These are phyloP conservation scores for Rhodeus uyekii DNA, from an alignment of 2,797 vertebrate species.

Conservation along the genomic window DNA sequence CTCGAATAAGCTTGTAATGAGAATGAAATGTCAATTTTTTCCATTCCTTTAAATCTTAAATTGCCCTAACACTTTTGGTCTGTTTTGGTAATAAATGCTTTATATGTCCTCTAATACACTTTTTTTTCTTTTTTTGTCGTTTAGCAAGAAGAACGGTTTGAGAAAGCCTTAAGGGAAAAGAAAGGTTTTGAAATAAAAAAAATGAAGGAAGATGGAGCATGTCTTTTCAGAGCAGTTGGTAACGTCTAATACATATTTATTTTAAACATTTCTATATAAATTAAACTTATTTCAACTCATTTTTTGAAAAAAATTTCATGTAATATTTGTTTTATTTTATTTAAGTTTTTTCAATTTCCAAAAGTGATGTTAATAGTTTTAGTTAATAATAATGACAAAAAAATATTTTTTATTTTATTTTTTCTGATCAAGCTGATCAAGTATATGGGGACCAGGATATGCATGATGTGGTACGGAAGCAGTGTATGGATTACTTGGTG, in stretches of 20 bases:
- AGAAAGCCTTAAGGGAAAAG: constrained; percentile 80
- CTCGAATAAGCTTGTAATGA: neutral
- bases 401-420: constrained; percentile 15
- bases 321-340: neutral
- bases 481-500: constrained; percentile 96
- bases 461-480: constrained; percentile 92
- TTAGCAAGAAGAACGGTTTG: constrained; percentile 81
- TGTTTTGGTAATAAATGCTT: constrained; percentile 2
- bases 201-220: constrained; percentile 83
- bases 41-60: neutral
- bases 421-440: constrained; percentile 85
- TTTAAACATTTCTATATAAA: neutral
- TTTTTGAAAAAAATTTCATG: too few species aligned
- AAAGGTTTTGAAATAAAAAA: constrained; percentile 84
- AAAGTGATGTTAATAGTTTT: neutral
- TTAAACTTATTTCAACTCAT: neutral
- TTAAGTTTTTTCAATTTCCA: neutral
- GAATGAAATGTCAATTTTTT: neutral
- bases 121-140: constrained; percentile 21
- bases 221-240: constrained; percentile 81
- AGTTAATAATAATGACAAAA: neutral
- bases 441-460: constrained; percentile 95
- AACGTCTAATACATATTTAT: constrained; percentile 26
- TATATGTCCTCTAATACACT: neutral
- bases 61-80: neutral